phyloP scores from a whole-genome alignment of 1,140 invertebrate genomes.

The Bombus waltoni region DNA sequence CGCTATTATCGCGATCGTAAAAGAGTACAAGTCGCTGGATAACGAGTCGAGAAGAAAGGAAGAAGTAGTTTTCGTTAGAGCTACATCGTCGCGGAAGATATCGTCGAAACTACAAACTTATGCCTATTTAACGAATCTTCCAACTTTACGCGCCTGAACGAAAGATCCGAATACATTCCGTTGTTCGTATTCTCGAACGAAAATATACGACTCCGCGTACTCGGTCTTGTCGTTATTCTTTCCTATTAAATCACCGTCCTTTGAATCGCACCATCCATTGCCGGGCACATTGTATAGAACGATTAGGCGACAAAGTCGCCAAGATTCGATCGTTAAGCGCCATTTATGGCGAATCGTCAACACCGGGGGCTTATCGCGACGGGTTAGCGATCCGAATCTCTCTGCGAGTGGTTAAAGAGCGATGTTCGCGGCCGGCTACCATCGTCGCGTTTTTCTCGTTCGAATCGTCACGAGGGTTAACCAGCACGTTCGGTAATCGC shows the following conservation, averaged over 20 bases:
- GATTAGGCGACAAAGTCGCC: neutral
- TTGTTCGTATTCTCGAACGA: neutral
- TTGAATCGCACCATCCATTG: neutral
- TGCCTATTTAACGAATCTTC: neutral
- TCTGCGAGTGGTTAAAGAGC: neutral
- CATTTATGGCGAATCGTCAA: conserved; percentile 24
- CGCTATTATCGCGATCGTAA: too few species aligned
- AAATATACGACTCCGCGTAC: neutral
- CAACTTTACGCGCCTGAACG: neutral
- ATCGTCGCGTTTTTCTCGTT: neutral
- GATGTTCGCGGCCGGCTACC: neutral
- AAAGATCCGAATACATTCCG: too few species aligned
- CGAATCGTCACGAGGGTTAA: neutral
- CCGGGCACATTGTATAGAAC: neutral
- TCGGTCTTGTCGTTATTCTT: neutral
- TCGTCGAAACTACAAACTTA: too few species aligned
- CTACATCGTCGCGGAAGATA: too few species aligned
- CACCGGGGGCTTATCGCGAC: neutral
- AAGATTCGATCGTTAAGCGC: conserved; percentile 10
- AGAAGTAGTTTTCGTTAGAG: too few species aligned
- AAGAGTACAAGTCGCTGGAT: too few species aligned
- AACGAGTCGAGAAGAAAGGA: too few species aligned
- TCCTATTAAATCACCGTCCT: neutral
- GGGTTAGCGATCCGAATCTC: neutral
- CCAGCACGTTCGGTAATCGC: neutral